These are phyloP conservation scores for Xanthorhoe designata DNA, from an alignment of 2,888 invertebrate species.

Conservation along the genomic window DNA sequence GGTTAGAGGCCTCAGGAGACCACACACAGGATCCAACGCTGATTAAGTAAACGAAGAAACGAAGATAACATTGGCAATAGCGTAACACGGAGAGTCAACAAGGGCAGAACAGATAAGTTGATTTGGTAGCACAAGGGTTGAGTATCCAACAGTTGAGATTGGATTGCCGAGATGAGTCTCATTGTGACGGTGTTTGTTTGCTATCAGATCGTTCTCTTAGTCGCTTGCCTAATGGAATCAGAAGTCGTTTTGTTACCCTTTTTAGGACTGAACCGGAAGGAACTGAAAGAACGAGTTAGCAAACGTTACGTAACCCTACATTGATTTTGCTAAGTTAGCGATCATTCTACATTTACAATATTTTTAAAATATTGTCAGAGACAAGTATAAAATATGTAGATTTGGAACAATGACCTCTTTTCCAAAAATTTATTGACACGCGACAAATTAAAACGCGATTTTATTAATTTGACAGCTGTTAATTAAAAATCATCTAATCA, in stretches of 20 bases:
- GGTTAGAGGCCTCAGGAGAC: conserved; percentile 78
- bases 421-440: too few relatives aligned
- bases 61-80: conserved; percentile 81
- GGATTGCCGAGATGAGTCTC: conserved; percentile 75
- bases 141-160: conserved; percentile 80
- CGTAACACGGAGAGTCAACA: conserved; percentile 83
- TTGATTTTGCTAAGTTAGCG: not conserved
- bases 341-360: too few relatives aligned
- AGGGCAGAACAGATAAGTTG: conserved; percentile 76
- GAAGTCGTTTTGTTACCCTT: conserved; percentile 16
- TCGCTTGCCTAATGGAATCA: conserved; percentile 22
- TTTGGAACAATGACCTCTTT: too few relatives aligned
- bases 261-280: conserved; percentile 3
- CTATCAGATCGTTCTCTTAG: conserved; percentile 51
- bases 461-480: too few relatives aligned
- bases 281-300: not conserved
- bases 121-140: conserved; percentile 82
- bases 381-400: too few relatives aligned
- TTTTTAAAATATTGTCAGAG: too few relatives aligned
- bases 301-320: not conserved
- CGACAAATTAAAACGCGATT: too few relatives aligned
- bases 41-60: conserved; percentile 86
- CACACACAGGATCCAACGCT: conserved; percentile 70
- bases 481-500: too few relatives aligned
- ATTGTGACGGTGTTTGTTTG: conserved; percentile 58